Conservation (phyloP, 2,113 vertebrate species). For the Gambusia affinis region DNA sequence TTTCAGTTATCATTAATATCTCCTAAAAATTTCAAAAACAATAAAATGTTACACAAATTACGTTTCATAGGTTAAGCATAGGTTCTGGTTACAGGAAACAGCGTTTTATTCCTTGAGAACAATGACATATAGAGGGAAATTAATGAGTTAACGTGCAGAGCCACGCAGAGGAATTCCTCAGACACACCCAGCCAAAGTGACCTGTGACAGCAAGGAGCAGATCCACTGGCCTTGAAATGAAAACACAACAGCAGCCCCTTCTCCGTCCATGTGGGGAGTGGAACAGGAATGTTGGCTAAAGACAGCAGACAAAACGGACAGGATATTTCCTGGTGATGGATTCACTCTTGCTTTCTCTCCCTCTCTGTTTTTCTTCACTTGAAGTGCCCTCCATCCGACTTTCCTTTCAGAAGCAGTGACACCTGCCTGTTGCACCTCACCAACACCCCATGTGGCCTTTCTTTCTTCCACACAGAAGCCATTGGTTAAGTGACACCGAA, state of each 20-base stretch:
- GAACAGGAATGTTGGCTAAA: constrained; percentile 64
- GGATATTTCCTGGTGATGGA: constrained; percentile 44
- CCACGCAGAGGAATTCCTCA: constrained; percentile 69
- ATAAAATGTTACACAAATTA: background rate
- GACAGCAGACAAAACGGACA: constrained; percentile 9
- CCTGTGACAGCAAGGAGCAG: constrained; percentile 68
- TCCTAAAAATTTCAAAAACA: background rate
- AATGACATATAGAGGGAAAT: constrained; percentile 7
- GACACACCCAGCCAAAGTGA: constrained; percentile 70
- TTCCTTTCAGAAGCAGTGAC: constrained; percentile 70
- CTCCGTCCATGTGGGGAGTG: constrained; percentile 59
- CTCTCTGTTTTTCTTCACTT: constrained; percentile 44
- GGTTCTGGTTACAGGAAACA: background rate
- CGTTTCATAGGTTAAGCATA: background rate
- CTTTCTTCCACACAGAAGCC: constrained; percentile 43
- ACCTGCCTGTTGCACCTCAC: constrained; percentile 66
- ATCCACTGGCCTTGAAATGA: constrained; percentile 62
- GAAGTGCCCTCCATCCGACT: constrained; percentile 45
- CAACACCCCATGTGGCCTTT: constrained; percentile 55
- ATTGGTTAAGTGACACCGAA: constrained; percentile 74
- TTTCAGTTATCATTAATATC: too few relatives aligned
- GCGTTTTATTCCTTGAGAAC: background rate
- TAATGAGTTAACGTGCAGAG: constrained; percentile 62
- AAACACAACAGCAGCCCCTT: constrained; percentile 55
- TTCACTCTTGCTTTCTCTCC: constrained; percentile 29